phyloP scores from a whole-genome alignment of 2,888 invertebrate genomes.

The Argyresthia goedartella region DNA sequence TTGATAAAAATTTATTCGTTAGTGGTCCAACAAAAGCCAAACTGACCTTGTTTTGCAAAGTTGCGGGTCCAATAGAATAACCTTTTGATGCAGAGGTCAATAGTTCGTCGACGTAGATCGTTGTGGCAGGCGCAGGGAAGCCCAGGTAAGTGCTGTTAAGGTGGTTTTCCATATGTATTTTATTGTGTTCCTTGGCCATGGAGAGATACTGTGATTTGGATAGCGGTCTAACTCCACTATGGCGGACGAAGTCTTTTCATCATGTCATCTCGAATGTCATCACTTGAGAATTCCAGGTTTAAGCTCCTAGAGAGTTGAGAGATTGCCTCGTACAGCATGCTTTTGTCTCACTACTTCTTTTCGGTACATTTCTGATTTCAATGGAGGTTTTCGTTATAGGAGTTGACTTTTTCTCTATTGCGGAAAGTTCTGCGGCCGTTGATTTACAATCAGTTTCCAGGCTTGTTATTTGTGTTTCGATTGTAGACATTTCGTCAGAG shows the following conservation, averaged over 20 bases:
- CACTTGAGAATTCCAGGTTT: neutral
- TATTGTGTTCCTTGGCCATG: no score
- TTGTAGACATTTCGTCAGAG: no score
- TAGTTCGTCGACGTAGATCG: neutral
- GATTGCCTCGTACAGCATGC: no score
- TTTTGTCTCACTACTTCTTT: neutral
- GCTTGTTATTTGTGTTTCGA: neutral
- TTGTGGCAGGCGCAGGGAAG: neutral
- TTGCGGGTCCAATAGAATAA: neutral
- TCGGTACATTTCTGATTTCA: neutral
- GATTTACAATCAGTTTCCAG: neutral
- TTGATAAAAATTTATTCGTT: neutral
- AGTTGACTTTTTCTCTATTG: neutral
- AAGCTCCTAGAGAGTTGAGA: neutral
- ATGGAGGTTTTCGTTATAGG: neutral
- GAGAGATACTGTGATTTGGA: no score
- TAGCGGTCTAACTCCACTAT: neutral
- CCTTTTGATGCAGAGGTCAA: neutral
- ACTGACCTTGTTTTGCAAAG: neutral
- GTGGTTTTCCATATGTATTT: neutral
- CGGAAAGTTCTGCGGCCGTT: neutral
- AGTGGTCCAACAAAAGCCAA: neutral
- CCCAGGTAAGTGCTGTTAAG: neutral
- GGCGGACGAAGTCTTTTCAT: neutral
- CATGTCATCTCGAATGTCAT: conserved; percentile 1